These are phyloP conservation scores for Sander lucioperca DNA, from an alignment of 2,113 vertebrate species.

Conservation along the genomic window DNA sequence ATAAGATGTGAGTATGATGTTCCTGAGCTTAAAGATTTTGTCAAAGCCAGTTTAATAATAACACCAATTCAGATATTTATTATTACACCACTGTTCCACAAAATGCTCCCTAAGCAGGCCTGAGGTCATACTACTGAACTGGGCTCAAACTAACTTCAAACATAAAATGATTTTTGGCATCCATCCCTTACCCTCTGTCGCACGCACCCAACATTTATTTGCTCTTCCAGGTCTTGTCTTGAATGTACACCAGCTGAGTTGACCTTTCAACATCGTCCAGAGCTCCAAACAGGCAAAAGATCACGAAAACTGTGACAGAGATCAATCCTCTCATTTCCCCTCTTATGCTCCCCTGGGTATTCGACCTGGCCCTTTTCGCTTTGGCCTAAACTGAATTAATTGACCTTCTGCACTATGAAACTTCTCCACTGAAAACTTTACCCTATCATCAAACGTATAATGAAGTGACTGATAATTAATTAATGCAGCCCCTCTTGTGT, in stretches of 20 bases:
- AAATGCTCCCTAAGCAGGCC: constrained; percentile 11
- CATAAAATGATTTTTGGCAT: neutral
- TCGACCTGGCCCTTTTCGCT: constrained; percentile 7
- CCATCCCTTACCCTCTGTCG: constrained; percentile 1
- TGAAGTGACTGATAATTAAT: constrained; percentile 56
- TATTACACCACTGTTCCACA: neutral
- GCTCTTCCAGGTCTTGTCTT: constrained; percentile 44
- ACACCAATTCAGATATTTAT: neutral
- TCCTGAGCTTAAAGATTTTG: constrained; percentile 24
- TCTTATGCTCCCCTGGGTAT: constrained; percentile 16
- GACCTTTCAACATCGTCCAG: constrained; percentile 66
- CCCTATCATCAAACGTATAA: constrained; percentile 34
- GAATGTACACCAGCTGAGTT: constrained; percentile 52
- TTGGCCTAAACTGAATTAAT: constrained; percentile 41
- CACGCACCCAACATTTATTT: constrained; percentile 44
- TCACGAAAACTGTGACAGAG: constrained; percentile 50
- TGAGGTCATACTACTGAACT: constrained; percentile 22
- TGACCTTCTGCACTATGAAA: constrained; percentile 50
- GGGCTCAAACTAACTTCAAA: constrained; percentile 36
- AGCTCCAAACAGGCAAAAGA: constrained; percentile 52
- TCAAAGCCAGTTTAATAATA: constrained; percentile 33
- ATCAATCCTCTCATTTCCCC: constrained; percentile 51
- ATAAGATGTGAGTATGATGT: neutral
- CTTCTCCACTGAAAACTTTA: constrained; percentile 32
- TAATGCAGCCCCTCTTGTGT: constrained; percentile 21